Conservation (phyloP, 2,797 vertebrate species). For the Phrynocephalus forsythii region DNA sequence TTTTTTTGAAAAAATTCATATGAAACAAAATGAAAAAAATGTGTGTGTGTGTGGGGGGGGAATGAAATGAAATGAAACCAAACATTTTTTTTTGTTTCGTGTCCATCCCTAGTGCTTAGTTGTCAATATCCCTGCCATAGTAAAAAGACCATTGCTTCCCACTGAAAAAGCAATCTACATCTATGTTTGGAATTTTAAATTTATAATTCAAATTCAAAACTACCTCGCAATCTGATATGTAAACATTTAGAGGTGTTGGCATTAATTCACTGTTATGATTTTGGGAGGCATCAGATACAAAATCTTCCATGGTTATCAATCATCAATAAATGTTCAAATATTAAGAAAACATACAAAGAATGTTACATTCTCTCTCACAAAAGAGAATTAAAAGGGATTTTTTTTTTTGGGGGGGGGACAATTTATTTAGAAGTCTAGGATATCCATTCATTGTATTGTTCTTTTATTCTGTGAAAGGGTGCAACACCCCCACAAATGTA, state of each 20-base stretch:
- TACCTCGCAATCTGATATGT: not conserved
- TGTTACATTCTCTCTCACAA: not conserved
- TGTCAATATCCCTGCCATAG: too few relatives aligned
- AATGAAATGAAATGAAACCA: too few relatives aligned
- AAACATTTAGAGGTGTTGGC: not conserved
- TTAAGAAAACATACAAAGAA: not conserved
- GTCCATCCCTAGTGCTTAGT: too few relatives aligned
- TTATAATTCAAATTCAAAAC: not conserved
- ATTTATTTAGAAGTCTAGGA: not conserved
- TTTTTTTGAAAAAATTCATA: too few relatives aligned
- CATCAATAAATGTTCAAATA: not conserved
- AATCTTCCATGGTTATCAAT: not conserved
- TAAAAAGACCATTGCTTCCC: too few relatives aligned
- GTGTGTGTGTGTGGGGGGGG: too few relatives aligned
- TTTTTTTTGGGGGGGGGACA: too few relatives aligned
- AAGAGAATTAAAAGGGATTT: not conserved
- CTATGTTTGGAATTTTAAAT: not conserved
- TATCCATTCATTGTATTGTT: not conserved
- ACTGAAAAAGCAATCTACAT: too few relatives aligned
- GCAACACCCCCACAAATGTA: too few relatives aligned
- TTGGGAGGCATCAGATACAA: not conserved
- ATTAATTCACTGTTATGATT: not conserved
- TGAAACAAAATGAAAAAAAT: too few relatives aligned
- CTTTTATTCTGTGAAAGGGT: too few relatives aligned
- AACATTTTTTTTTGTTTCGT: too few relatives aligned